phyloP scores from a whole-genome alignment of 2,797 vertebrate genomes.

The Spatula clypeata region DNA sequence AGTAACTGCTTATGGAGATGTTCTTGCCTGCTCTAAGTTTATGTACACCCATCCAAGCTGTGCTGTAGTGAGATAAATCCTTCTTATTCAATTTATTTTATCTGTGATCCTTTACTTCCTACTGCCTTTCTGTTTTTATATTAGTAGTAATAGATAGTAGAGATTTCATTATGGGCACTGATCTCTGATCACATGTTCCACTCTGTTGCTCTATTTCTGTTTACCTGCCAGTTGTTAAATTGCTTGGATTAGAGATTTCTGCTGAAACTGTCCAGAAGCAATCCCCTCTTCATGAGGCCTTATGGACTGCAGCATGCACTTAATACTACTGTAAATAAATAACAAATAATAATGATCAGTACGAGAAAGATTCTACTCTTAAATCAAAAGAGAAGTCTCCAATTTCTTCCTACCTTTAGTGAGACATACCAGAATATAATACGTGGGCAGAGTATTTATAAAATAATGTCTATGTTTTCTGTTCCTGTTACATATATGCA shows the following conservation, averaged over 20 bases:
- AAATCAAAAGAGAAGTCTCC: background rate
- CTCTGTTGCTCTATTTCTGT: background rate
- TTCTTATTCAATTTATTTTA: constrained; percentile 4
- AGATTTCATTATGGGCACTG: background rate
- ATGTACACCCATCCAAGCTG: background rate
- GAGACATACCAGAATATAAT: background rate
- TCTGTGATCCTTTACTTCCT: background rate
- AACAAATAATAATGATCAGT: background rate
- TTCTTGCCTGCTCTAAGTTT: background rate
- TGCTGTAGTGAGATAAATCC: background rate
- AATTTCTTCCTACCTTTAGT: background rate
- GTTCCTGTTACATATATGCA: background rate
- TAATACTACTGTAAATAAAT: background rate
- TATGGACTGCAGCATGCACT: background rate
- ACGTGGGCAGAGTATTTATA: background rate
- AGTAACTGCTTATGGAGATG: background rate
- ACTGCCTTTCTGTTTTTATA: background rate
- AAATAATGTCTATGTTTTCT: background rate
- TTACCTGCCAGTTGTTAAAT: background rate
- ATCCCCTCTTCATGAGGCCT: background rate
- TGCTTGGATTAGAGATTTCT: background rate
- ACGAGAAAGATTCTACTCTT: background rate
- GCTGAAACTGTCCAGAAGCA: background rate
- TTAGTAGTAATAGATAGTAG: background rate
- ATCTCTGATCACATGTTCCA: background rate